phyloP scores from a whole-genome alignment of 2,888 invertebrate genomes.

The Mylabris sibirica region DNA sequence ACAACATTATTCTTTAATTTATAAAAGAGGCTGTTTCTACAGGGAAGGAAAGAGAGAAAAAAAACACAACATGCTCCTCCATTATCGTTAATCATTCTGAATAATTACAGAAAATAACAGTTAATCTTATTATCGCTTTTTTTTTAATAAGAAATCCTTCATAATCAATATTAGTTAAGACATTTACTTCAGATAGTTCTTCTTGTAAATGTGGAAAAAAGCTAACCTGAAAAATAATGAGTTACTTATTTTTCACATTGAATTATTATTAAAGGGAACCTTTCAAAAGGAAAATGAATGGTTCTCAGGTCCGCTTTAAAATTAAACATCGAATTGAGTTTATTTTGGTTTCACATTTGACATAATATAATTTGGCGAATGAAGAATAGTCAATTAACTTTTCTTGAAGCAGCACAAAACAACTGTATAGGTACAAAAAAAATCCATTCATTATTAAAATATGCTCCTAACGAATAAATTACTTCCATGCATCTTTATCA shows the following conservation, averaged over 20 bases:
- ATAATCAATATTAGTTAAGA: not conserved
- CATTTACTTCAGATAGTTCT: not conserved
- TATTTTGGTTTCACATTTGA: not conserved
- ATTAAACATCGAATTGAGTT: not conserved
- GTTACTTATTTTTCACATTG: not conserved
- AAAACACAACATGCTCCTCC: not conserved
- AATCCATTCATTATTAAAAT: too few species aligned
- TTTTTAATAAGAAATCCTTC: not conserved
- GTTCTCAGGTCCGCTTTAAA: not conserved
- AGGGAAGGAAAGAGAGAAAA: not conserved
- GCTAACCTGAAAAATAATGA: too few species aligned
- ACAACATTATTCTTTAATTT: slow-evolving; percentile 2
- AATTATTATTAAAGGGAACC: not conserved
- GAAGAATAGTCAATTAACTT: not conserved
- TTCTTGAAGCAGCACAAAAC: too few species aligned
- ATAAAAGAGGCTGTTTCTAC: not conserved
- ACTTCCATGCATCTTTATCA: too few species aligned
- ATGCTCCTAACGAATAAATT: too few species aligned
- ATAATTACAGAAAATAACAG: slow-evolving; percentile 1
- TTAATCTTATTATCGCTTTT: not conserved
- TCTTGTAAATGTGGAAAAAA: not conserved
- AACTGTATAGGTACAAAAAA: too few species aligned
- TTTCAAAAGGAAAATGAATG: not conserved
- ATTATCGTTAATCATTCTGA: slow-evolving; percentile 3
- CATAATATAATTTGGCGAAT: not conserved